Conservation (phyloP, 2,797 vertebrate genomes). For the Anabacerthia variegaticeps region DNA sequence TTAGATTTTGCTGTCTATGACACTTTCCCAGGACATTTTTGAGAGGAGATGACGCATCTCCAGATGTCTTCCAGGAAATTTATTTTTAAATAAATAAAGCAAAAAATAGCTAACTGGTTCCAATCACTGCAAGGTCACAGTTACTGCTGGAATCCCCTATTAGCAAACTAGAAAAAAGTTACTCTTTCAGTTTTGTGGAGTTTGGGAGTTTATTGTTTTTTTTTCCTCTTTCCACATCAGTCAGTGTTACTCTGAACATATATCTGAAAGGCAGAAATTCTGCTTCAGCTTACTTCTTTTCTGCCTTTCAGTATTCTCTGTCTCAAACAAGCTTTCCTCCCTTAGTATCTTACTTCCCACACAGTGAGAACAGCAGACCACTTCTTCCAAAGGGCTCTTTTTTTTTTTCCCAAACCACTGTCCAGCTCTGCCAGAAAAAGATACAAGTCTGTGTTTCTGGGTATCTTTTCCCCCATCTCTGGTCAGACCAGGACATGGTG, state of each 20-base stretch:
- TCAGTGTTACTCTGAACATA: background rate
- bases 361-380: background rate
- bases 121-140: background rate
- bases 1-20: constrained; percentile 16
- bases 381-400: background rate
- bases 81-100: constrained; percentile 75
- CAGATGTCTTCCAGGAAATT: constrained; percentile 70
- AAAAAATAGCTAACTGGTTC: constrained; percentile 51
- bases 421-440: background rate
- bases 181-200: background rate
- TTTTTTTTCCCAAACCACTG: background rate
- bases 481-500: background rate
- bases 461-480: background rate
- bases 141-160: constrained; percentile 24
- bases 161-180: background rate
- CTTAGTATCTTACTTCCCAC: background rate
- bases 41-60: constrained; percentile 64
- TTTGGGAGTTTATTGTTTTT: background rate
- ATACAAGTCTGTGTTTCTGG: background rate
- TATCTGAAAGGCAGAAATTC: background rate
- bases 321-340: background rate
- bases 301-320: background rate
- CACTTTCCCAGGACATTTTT: constrained; percentile 74
- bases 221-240: background rate
- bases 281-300: background rate